phyloP scores from a whole-genome alignment of 2,113 vertebrate species.

The Cepphus grylle region DNA sequence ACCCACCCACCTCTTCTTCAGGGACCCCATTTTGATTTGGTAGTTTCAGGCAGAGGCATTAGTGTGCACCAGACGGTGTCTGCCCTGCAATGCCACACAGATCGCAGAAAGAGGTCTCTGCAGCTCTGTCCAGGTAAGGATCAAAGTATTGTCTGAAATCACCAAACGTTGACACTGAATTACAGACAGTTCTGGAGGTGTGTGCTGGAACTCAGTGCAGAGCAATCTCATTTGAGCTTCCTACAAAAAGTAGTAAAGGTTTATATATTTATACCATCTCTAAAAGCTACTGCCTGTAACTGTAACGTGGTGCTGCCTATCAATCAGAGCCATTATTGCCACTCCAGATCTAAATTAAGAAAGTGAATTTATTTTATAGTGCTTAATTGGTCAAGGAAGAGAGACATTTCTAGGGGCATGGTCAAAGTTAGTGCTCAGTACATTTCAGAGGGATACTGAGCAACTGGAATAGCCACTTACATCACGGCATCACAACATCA shows the following conservation, averaged over 20 bases:
- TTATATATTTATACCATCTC: background rate
- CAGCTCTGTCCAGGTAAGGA: background rate
- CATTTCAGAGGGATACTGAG: background rate
- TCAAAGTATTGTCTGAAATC: background rate
- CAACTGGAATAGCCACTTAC: background rate
- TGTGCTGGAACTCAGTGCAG: background rate
- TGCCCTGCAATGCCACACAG: background rate
- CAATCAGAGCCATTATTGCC: background rate
- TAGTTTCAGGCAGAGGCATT: background rate
- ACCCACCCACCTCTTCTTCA: background rate
- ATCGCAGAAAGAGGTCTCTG: background rate
- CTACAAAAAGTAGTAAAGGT: background rate
- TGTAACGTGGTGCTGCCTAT: background rate
- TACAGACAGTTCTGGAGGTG: background rate
- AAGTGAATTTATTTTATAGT: background rate
- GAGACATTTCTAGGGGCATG: background rate
- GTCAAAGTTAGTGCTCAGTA: background rate
- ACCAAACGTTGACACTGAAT: background rate
- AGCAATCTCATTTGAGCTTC: background rate
- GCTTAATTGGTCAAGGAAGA: background rate
- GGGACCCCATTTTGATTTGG: background rate
- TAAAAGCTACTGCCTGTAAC: background rate
- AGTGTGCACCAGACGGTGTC: background rate
- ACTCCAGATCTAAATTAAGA: background rate
- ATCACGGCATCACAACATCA: background rate